phyloP scores from a whole-genome alignment of 2,113 vertebrate species.

The Pangasianodon gigas region DNA sequence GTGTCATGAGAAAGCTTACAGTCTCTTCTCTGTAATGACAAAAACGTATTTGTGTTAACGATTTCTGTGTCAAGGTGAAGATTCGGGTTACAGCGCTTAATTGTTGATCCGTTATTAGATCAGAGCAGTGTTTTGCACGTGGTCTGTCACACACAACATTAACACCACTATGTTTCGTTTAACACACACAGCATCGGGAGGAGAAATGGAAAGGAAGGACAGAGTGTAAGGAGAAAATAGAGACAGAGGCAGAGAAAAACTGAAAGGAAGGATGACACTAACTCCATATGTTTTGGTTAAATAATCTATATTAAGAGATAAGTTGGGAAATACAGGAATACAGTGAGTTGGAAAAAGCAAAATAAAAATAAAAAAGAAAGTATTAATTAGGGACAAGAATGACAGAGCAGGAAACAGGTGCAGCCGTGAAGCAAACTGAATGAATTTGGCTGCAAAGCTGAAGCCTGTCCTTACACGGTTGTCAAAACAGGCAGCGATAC shows the following conservation, averaged over 20 bases:
- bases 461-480: not conserved
- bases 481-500: slow-evolving; percentile 2
- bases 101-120: not conserved
- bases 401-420: slow-evolving; percentile 24
- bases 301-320: not conserved
- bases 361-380: not conserved
- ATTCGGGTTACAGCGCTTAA: not conserved
- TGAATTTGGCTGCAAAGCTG: slow-evolving; percentile 14
- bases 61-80: not conserved
- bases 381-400: not conserved
- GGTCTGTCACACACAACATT: not conserved
- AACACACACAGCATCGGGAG: not conserved
- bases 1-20: not conserved
- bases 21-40: not conserved
- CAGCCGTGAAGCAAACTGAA: slow-evolving; percentile 9
- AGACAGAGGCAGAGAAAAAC: not conserved
- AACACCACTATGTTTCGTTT: not conserved
- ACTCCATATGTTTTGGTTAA: not conserved
- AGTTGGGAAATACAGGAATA: not conserved
- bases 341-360: not conserved
- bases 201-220: not conserved
- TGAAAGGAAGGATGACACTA: not conserved
- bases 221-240: not conserved
- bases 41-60: not conserved
- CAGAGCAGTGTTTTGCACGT: not conserved